Percentiles rank a stretch among this genome's conserved stretches.
Conservation (phyloP, 2,888 invertebrate species). For the Ecdyonurus torrentis region DNA sequence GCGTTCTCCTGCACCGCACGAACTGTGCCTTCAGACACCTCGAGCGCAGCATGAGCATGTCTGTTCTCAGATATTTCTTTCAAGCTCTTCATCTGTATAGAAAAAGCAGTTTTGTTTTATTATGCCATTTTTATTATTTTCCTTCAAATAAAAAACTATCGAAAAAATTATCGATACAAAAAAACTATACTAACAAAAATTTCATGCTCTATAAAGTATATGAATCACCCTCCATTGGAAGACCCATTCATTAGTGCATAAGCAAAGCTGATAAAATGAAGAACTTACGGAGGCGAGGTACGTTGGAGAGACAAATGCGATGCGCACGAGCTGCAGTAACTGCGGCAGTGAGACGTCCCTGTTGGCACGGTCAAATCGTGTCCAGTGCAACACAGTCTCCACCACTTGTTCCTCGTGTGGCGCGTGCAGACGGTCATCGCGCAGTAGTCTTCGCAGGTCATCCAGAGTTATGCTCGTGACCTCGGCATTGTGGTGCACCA, state of each 20-base stretch:
- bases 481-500: background rate
- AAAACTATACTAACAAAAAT: too few species aligned
- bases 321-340: background rate
- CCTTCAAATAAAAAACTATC: too few species aligned
- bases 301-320: background rate
- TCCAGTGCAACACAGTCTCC: background rate
- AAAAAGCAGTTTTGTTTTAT: too few species aligned
- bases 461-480: background rate
- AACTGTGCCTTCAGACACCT: background rate
- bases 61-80: background rate
- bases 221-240: too few species aligned
- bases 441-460: background rate
- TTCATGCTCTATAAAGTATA: too few species aligned
- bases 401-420: background rate
- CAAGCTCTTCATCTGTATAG: background rate
- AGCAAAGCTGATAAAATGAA: too few species aligned
- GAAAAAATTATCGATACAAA: too few species aligned
- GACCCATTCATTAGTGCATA: too few species aligned
- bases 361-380: background rate
- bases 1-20: background rate
- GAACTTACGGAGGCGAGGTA: too few species aligned
- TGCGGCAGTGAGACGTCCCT: background rate
- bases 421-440: background rate
- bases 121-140: too few species aligned
- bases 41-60: background rate